Conservation (phyloP, 2,113 vertebrate genomes). For the Fregata magnificens region DNA sequence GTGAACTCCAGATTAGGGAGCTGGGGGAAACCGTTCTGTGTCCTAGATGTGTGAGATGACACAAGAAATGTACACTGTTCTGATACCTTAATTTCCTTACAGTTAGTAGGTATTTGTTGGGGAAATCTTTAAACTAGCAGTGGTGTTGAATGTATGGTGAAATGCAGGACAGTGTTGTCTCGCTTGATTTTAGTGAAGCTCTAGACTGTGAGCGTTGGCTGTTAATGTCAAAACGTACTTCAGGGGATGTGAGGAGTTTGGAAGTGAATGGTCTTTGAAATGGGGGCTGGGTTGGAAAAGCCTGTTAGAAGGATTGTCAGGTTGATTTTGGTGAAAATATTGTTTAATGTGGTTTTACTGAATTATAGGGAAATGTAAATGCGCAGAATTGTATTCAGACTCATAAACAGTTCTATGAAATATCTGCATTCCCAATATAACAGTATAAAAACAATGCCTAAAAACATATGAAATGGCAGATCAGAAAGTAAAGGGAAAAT, state of each 20-base stretch:
- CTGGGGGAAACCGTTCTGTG: neutral
- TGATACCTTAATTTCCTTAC: neutral
- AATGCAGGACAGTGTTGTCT: neutral
- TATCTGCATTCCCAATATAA: neutral
- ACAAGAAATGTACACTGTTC: neutral
- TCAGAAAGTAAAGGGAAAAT: neutral
- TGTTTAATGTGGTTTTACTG: neutral
- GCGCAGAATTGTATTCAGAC: neutral
- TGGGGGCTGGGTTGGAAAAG: neutral
- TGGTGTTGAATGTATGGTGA: neutral
- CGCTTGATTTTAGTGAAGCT: neutral
- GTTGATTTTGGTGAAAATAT: neutral
- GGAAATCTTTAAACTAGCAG: neutral
- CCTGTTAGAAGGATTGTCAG: neutral
- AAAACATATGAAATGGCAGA: neutral
- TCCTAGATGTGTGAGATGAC: neutral
- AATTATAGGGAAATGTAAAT: neutral
- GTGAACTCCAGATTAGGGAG: neutral
- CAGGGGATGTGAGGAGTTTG: fast-evolving
- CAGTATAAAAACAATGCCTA: neutral
- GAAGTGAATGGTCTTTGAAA: neutral
- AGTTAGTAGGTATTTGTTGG: neutral
- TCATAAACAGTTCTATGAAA: neutral
- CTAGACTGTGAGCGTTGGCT: neutral
- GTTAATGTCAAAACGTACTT: neutral